Conservation (phyloP, 2,888 invertebrate genomes). For the Trileptium ribeirensis region DNA sequence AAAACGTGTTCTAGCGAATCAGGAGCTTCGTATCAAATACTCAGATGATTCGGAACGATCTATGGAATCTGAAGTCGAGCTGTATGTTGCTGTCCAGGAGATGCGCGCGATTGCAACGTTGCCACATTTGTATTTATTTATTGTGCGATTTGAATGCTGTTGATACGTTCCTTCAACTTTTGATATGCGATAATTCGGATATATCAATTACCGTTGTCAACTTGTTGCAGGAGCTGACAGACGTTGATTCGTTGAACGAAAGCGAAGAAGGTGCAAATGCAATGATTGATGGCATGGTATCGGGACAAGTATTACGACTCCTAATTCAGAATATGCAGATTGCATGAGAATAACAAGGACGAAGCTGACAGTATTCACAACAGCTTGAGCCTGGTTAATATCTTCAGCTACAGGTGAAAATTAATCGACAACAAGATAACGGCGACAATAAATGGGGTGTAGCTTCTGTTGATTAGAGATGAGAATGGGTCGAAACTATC, state of each 20-base stretch:
- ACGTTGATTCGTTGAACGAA: constrained; percentile 89
- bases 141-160: constrained; percentile 81
- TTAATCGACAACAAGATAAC: too few species aligned
- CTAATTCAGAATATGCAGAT: constrained; percentile 85
- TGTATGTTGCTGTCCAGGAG: constrained; percentile 74
- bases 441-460: too few species aligned
- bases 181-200: constrained; percentile 93
- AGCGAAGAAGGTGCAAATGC: constrained; percentile 62
- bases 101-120: constrained; percentile 88
- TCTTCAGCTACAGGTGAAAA: too few species aligned
- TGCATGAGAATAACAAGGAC: constrained; percentile 68
- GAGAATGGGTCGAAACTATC: too few species aligned
- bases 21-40: constrained; percentile 96
- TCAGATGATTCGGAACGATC: constrained; percentile 66
- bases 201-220: constrained; percentile 72
- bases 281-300: constrained; percentile 75
- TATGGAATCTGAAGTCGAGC: constrained; percentile 89
- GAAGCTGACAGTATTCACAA: constrained; percentile 81
- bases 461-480: too few species aligned
- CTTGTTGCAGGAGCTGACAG: constrained; percentile 72
- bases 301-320: constrained; percentile 79
- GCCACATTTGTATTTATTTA: constrained; percentile 83
- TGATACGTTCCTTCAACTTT: constrained; percentile 78
- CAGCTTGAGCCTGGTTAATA: constrained; percentile 83
- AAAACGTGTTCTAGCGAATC: constrained; percentile 82